Evolutionary conservation across 2,113 vertebrate species (phyloP).

Genomic region (Semicossyphus pulcher): DNA sequence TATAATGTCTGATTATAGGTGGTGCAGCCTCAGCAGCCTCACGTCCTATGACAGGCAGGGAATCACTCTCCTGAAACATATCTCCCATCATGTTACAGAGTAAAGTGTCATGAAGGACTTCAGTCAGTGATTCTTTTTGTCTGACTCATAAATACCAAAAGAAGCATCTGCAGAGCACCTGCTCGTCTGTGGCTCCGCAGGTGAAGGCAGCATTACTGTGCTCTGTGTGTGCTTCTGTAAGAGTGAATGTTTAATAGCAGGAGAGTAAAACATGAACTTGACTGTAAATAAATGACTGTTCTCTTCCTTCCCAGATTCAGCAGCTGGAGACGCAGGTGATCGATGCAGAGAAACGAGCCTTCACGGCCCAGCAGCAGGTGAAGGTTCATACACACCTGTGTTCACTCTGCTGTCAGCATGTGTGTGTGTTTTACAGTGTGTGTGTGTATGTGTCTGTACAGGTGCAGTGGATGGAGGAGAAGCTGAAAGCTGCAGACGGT

Average conservation of each 20-base stretch:
- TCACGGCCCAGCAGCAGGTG: constrained; percentile 95
- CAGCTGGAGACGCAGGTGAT: constrained; percentile 95
- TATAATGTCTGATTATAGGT: too few relatives aligned
- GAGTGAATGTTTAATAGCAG: too few relatives aligned
- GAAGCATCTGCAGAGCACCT: constrained; percentile 35
- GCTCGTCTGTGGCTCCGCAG: not conserved
- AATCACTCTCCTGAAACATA: too few relatives aligned
- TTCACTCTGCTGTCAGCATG: not conserved
- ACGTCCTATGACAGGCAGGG: too few relatives aligned
- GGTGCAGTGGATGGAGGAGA: constrained; percentile 98
- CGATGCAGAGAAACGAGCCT: constrained; percentile 92
- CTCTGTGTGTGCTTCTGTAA: not conserved
- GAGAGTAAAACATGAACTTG: too few relatives aligned
- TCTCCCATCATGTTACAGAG: too few relatives aligned
- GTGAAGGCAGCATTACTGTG: too few relatives aligned
- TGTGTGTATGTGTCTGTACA: constrained; percentile 65
- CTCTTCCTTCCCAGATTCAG: constrained; percentile 86
- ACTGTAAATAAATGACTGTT: not conserved
- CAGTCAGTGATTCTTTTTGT: constrained; percentile 10
- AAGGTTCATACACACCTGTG: not conserved
- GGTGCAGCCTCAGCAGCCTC: too few relatives aligned
- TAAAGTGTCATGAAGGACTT: too few relatives aligned
- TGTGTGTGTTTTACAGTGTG: not conserved
- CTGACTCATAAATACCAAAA: not conserved
- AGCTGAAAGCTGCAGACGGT: constrained; percentile 90